These are phyloP conservation scores for Antheraea assamensis DNA, from an alignment of 2,888 invertebrate species.

Conservation along the genomic window DNA sequence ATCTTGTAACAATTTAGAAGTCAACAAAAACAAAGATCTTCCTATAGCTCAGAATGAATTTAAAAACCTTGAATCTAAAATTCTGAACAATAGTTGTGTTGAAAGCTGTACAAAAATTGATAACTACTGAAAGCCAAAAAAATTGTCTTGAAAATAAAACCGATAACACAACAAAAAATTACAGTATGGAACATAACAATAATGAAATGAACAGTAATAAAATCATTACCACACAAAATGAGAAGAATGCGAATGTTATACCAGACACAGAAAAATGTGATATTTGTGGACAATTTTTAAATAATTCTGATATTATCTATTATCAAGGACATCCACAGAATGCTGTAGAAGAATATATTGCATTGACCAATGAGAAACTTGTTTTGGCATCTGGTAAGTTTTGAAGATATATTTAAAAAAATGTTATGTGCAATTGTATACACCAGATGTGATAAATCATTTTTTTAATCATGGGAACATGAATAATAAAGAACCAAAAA, in stretches of 20 bases:
- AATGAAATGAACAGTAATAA: slow-evolving; percentile 21
- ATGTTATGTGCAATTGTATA: no score
- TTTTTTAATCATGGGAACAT: no score
- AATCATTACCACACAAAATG: slow-evolving; percentile 19
- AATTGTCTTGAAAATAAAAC: slow-evolving; percentile 11
- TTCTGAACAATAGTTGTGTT: not conserved
- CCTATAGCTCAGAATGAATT: not conserved
- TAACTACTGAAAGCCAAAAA: not conserved
- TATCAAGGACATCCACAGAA: slow-evolving; percentile 90
- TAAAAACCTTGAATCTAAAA: not conserved
- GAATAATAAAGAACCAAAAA: no score
- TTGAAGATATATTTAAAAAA: not conserved
- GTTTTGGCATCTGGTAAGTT: slow-evolving; percentile 86
- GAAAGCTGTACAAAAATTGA: not conserved
- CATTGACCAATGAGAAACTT: slow-evolving; percentile 88
- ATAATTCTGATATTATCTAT: slow-evolving; percentile 77
- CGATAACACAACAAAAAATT: slow-evolving; percentile 16
- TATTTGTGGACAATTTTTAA: slow-evolving; percentile 72
- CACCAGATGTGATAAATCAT: no score
- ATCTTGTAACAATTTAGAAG: slow-evolving; percentile 14
- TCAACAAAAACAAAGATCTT: slow-evolving; percentile 22
- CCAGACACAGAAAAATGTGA: slow-evolving; percentile 65
- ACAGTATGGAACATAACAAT: slow-evolving; percentile 19
- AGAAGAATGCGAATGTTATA: slow-evolving; percentile 29
- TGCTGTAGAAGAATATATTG: slow-evolving; percentile 89